These are phyloP conservation scores for Mylabris phalerata DNA, from an alignment of 1,140 invertebrate species.

Conservation along the genomic window DNA sequence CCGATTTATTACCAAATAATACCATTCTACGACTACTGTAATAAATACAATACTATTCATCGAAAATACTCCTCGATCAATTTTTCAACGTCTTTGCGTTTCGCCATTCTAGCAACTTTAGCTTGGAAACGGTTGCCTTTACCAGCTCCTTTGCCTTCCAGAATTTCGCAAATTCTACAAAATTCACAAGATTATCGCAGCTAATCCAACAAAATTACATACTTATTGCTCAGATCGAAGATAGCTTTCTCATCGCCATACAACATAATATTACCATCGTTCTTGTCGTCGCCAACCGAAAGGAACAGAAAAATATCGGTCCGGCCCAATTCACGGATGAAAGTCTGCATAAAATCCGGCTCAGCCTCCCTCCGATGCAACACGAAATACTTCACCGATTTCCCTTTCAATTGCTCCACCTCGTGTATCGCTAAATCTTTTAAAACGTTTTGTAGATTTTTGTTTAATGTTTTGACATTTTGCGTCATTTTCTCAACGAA, in stretches of 20 bases:
- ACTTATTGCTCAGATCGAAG: constrained; percentile 46
- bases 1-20: no score
- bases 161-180: constrained; percentile 48
- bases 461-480: constrained; percentile 55
- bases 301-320: constrained; percentile 56
- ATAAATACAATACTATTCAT: background rate
- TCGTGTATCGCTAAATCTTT: constrained; percentile 61
- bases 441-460: constrained; percentile 55
- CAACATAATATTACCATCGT: constrained; percentile 57
- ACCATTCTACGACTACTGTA: no score
- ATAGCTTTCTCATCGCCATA: constrained; percentile 48
- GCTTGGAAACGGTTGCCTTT: constrained; percentile 53
- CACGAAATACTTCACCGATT: constrained; percentile 48
- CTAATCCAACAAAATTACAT: constrained; percentile 20
- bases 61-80: constrained; percentile 40
- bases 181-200: constrained; percentile 14
- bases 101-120: constrained; percentile 50
- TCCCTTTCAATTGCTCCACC: constrained; percentile 50
- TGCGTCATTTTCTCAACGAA: constrained; percentile 66
- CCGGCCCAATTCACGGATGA: constrained; percentile 54
- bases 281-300: constrained; percentile 62
- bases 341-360: constrained; percentile 61
- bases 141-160: constrained; percentile 58
- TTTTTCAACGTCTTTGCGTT: constrained; percentile 42
- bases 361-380: constrained; percentile 66